Evolutionary conservation across 2,888 invertebrate genomes (phyloP), one percentile per base, ranked within the genome.

Genomic region (Synergus gifuensis): DNA sequence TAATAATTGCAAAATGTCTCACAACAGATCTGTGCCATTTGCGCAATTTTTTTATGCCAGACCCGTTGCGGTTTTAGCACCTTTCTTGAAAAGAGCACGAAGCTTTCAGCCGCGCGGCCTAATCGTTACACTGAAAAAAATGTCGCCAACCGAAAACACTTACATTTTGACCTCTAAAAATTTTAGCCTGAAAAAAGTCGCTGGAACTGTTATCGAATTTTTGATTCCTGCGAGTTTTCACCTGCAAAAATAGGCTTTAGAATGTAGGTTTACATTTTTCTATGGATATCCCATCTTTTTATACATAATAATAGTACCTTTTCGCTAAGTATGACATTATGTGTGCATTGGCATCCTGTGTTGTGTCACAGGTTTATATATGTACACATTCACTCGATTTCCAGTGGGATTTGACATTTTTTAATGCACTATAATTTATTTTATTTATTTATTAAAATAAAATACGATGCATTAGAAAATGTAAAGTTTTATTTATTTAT

Each of bases 281-380:
- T 54, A 73, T 73, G 73, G n/a, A 54, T 54, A 28, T 73, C n/a
- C 12, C 36, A 73, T 73, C n/a, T 73, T 12, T 69, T 36, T 73
- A 73, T 54, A 73, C 82, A 84, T 84, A 83, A 83, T 83, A 83
- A 84, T 84, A 82, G 81, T 80, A 78, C 64, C 60, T 77, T 83
- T 84, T 83, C 78, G 80, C 83, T 87, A 85, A 79, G 78, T 85
- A 85, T 84, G 84, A 84, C 84, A 87, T 86, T 87, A 88, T 84
- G 87, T 85, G 84, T 87, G 87, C 88, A 89, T 86, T 82, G 87
- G 86, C 86, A 86, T 87, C 84, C 86, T 86, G 89, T 87, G 87
- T 85, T 83, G 79, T 85, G 85, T 86, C 64, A 80, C 82, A 85
- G 82, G 77, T 54, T 81, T 82, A 81, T 80, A 49, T 82, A 84